Conservation (phyloP, 2,797 vertebrate genomes). For the Centroberyx gerrardi region DNA sequence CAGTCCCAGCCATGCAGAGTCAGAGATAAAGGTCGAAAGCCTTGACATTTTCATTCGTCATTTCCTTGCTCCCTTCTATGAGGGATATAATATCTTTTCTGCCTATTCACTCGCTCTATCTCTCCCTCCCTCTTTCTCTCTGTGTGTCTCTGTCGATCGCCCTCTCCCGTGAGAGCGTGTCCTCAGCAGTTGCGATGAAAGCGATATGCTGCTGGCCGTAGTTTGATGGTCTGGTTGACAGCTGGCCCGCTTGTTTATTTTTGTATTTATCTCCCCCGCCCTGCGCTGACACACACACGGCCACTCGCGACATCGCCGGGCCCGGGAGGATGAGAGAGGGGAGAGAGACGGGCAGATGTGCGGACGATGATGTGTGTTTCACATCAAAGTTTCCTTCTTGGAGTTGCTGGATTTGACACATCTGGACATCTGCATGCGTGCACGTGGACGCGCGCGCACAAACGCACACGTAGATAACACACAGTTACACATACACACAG, state of each 20-base stretch:
- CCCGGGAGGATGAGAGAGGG: slow-evolving; percentile 19
- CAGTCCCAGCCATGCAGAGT: slow-evolving; percentile 32
- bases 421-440: slow-evolving; percentile 49
- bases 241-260: slow-evolving; percentile 78
- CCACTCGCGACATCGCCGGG: slow-evolving; percentile 42
- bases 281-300: slow-evolving; percentile 40
- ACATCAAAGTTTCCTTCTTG: slow-evolving; percentile 51
- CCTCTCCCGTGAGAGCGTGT: slow-evolving; percentile 51
- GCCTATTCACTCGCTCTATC: slow-evolving; percentile 48
- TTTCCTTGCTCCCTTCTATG: not conserved
- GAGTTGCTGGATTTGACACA: slow-evolving; percentile 62
- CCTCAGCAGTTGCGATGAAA: slow-evolving; percentile 61
- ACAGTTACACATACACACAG: slow-evolving; percentile 17
- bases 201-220: slow-evolving; percentile 61
- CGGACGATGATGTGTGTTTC: slow-evolving; percentile 31
- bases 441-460: not conserved
- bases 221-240: slow-evolving; percentile 74
- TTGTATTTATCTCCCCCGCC: slow-evolving; percentile 63
- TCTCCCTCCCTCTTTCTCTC: slow-evolving; percentile 15
- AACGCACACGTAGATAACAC: not conserved
- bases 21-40: slow-evolving; percentile 38
- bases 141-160: slow-evolving; percentile 4
- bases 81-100: slow-evolving; percentile 29
- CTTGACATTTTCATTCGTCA: slow-evolving; percentile 55
- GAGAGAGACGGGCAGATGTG: slow-evolving; percentile 55